Conservation (phyloP, 2,797 vertebrate genomes). For the Sebastes oblongus region DNA sequence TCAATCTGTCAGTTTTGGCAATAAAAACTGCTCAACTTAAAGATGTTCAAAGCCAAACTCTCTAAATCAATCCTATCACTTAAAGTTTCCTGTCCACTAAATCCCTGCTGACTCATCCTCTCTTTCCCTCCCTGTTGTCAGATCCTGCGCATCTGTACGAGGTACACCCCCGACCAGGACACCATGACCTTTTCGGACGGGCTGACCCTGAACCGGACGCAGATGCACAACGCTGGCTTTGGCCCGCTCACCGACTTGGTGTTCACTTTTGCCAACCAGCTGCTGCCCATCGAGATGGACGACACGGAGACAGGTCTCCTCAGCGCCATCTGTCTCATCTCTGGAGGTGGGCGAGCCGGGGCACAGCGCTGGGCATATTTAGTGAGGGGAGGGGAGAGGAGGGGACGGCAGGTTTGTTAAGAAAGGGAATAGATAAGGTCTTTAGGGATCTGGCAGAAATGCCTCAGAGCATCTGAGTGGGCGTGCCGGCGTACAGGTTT, state of each 20-base stretch:
- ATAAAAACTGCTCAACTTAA: background rate
- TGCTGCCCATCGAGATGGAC: conserved; percentile 94
- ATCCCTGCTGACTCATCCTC: conserved; percentile 3
- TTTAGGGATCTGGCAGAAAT: background rate
- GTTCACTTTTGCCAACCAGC: conserved; percentile 91
- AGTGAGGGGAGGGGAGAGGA: background rate
- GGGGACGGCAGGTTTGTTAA: too few species aligned
- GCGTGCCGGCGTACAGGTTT: background rate
- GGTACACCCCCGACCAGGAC: conserved; percentile 93
- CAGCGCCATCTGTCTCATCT: conserved; percentile 94
- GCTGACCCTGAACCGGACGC: conserved; percentile 91
- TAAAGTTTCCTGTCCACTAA: conserved; percentile 8
- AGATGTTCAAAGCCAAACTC: background rate
- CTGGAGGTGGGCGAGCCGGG: conserved; percentile 82
- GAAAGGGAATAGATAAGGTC: background rate
- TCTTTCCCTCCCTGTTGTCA: conserved; percentile 37
- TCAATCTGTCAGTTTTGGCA: background rate
- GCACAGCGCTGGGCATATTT: background rate
- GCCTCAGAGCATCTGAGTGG: background rate
- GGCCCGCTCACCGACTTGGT: conserved; percentile 92
- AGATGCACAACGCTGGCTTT: conserved; percentile 95
- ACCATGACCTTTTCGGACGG: conserved; percentile 95
- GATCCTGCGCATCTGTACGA: conserved; percentile 93
- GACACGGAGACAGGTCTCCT: conserved; percentile 92
- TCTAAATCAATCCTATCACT: background rate